Evolutionary conservation across 2,888 invertebrate species (phyloP).

Genomic region (Gastrophysa polygoni): DNA sequence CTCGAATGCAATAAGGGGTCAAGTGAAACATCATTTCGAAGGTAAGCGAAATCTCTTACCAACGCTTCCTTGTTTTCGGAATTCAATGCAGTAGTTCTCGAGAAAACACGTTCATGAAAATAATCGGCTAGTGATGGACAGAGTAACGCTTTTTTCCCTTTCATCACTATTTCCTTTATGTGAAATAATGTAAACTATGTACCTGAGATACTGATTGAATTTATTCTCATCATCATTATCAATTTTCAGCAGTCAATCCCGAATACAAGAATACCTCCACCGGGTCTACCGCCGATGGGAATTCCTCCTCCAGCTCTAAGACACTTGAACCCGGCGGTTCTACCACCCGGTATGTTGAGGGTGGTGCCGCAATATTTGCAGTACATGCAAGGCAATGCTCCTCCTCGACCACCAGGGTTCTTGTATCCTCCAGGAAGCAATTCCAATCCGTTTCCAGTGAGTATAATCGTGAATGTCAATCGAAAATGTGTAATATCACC

Average conservation of each 20-base stretch:
- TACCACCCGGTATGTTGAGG: slow-evolving; percentile 49
- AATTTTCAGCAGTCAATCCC: slow-evolving; percentile 46
- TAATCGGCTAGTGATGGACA: too few relatives aligned
- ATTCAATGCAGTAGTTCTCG: too few relatives aligned
- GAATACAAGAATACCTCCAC: slow-evolving; percentile 55
- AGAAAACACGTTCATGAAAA: too few relatives aligned
- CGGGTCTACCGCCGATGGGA: slow-evolving; percentile 57
- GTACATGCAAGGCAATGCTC: slow-evolving; percentile 39
- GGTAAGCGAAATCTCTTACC: too few relatives aligned
- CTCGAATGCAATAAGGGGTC: too few relatives aligned
- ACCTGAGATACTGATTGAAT: neutral
- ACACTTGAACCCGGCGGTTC: slow-evolving; percentile 38
- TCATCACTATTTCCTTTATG: too few relatives aligned
- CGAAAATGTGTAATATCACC: too few relatives aligned
- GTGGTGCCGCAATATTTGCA: slow-evolving; percentile 43
- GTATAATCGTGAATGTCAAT: too few relatives aligned
- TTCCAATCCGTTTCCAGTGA: slow-evolving; percentile 34
- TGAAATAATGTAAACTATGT: too few relatives aligned
- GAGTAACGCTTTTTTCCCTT: too few relatives aligned
- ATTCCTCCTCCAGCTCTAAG: slow-evolving; percentile 53
- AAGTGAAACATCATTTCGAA: too few relatives aligned
- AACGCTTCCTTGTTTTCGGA: too few relatives aligned
- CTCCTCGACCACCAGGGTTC: slow-evolving; percentile 42
- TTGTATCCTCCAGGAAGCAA: slow-evolving; percentile 34
- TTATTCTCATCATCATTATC: neutral